Conservation (phyloP, 2,113 vertebrate species). For the Pimephales promelas region DNA sequence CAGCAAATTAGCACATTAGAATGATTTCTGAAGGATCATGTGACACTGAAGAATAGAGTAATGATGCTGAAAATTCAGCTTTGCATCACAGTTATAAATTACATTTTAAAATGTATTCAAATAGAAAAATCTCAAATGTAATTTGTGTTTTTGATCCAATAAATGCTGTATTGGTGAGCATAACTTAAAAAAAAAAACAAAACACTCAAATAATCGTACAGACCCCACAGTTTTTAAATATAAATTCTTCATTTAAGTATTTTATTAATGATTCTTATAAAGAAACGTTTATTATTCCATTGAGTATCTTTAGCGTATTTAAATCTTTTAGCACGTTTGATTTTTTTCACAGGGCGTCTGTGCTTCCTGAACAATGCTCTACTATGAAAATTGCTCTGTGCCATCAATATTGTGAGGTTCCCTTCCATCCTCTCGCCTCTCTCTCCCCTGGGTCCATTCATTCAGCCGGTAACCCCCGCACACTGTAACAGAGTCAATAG, state of each 20-base stretch:
- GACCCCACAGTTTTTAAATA: background rate
- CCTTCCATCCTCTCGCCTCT: slow-evolving; percentile 35
- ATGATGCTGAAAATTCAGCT: background rate
- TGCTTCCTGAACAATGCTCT: slow-evolving; percentile 30
- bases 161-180: background rate
- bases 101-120: background rate
- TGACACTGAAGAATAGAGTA: background rate
- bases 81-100: background rate
- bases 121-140: background rate
- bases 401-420: slow-evolving; percentile 47
- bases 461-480: slow-evolving; percentile 35
- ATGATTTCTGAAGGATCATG: background rate
- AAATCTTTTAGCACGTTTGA: background rate
- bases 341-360: background rate
- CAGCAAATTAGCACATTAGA: background rate
- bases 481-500: slow-evolving; percentile 46
- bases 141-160: background rate
- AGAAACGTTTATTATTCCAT: background rate
- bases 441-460: slow-evolving; percentile 36
- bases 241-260: background rate
- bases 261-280: background rate
- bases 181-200: too few relatives aligned
- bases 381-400: slow-evolving; percentile 38
- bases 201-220: background rate
- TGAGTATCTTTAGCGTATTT: too few relatives aligned